These are phyloP conservation scores for Sula dactylatra DNA, from an alignment of 2,113 vertebrate species.

Conservation along the genomic window DNA sequence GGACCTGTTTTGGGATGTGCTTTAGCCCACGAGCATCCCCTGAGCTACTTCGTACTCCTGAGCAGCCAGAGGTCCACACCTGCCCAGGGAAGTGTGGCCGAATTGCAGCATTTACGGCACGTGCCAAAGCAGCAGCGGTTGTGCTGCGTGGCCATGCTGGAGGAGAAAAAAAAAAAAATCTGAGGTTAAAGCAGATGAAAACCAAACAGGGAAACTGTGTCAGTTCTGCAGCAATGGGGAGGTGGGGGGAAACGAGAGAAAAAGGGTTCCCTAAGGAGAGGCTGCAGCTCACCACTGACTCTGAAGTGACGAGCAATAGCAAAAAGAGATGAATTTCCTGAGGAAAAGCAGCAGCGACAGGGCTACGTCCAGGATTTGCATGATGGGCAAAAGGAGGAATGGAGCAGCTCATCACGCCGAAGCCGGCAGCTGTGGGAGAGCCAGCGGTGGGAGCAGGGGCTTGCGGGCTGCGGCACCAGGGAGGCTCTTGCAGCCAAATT, in stretches of 20 bases:
- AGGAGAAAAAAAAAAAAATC: background rate
- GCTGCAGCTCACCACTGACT: background rate
- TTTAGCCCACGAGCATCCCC: background rate
- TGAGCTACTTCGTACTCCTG: background rate
- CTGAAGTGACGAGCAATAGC: background rate
- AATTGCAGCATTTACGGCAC: background rate
- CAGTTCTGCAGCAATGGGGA: background rate
- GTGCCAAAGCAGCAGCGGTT: background rate
- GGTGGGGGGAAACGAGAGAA: background rate
- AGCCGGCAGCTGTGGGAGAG: background rate
- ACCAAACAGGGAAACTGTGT: background rate
- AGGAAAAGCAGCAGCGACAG: background rate
- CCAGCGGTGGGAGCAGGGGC: background rate
- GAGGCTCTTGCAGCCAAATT: background rate
- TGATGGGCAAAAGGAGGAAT: background rate
- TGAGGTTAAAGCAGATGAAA: conserved; percentile 8
- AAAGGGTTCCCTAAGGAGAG: conserved; percentile 1
- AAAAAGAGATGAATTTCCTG: background rate
- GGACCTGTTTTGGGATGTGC: background rate
- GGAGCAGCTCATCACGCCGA: background rate
- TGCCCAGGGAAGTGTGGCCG: rapidly evolving
- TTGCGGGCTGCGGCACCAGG: background rate
- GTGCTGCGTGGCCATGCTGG: background rate
- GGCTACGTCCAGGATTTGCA: background rate
- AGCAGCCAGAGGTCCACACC: background rate